Conservation (phyloP, 1,140 invertebrate genomes). For the Pseudomyrmex cubaensis region DNA sequence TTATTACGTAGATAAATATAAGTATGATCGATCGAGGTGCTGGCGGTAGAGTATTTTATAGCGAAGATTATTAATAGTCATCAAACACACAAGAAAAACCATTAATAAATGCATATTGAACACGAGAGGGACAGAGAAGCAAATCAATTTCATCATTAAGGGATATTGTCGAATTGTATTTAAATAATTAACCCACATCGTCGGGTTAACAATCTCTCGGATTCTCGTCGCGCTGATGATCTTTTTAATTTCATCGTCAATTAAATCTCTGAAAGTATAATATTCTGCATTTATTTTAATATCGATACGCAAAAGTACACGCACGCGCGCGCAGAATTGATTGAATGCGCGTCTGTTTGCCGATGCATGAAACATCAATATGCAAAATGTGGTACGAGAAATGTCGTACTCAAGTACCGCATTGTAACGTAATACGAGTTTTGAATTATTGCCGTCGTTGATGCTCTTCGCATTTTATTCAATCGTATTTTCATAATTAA, state of each 20-base stretch:
- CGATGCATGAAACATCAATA: slow-evolving; percentile 32
- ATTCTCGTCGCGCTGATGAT: not conserved
- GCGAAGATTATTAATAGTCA: slow-evolving; percentile 8
- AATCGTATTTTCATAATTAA: slow-evolving; percentile 53
- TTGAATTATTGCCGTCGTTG: slow-evolving; percentile 30
- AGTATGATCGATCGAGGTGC: slow-evolving; percentile 23
- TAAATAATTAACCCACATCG: not conserved
- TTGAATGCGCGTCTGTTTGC: slow-evolving; percentile 1
- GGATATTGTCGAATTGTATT: not conserved
- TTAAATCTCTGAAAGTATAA: slow-evolving; percentile 4
- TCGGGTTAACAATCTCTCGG: not conserved
- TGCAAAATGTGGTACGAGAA: slow-evolving; percentile 3
- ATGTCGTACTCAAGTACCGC: slow-evolving; percentile 4
- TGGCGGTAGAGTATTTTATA: slow-evolving; percentile 12
- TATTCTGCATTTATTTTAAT: slow-evolving; percentile 4
- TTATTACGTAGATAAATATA: not conserved
- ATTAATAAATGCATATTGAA: not conserved
- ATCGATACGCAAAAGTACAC: not conserved
- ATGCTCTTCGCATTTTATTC: slow-evolving; percentile 28
- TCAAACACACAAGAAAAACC: not conserved
- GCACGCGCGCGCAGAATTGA: not conserved
- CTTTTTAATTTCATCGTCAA: not conserved
- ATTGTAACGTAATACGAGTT: slow-evolving; percentile 39
- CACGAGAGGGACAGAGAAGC: too few relatives aligned
- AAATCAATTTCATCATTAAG: not conserved